A percentile compares a stretch with the other conserved stretches of the same genome.
Evolutionary conservation across 2,113 vertebrate species (phyloP).

Genomic region (Eolophus roseicapilla): DNA sequence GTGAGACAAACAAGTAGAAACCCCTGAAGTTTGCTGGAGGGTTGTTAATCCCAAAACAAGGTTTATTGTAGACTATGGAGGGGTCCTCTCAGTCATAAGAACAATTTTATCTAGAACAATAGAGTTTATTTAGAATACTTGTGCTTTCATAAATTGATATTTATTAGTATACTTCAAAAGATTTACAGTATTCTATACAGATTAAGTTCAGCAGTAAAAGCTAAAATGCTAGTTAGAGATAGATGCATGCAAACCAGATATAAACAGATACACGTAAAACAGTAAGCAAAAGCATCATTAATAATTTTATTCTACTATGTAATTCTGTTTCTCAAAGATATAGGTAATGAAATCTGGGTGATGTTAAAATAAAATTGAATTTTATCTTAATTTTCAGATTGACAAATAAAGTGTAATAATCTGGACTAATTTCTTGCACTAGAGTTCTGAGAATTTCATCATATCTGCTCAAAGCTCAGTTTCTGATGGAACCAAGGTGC

Average conservation of each 20-base stretch:
- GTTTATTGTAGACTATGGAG: neutral
- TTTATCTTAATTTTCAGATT: neutral
- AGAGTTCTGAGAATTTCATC: neutral
- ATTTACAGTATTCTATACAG: neutral
- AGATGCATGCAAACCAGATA: neutral
- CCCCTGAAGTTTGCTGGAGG: neutral
- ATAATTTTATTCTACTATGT: neutral
- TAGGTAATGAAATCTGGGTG: neutral
- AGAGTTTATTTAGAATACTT: neutral
- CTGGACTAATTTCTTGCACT: neutral
- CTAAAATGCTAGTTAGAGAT: neutral
- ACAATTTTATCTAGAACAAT: neutral
- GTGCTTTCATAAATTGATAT: neutral
- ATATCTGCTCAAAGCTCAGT: neutral
- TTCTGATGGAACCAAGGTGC: neutral
- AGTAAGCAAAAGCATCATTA: neutral
- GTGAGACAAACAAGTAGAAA: neutral
- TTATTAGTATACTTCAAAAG: neutral
- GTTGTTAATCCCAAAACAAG: neutral
- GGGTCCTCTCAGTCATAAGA: neutral
- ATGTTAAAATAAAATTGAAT: neutral
- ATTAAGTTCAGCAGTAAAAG: neutral
- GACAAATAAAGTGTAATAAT: neutral
- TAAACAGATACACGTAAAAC: neutral
- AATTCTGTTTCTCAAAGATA: neutral